phyloP scores from a whole-genome alignment of 1,140 invertebrate genomes.

The Phocides pigmalion region DNA sequence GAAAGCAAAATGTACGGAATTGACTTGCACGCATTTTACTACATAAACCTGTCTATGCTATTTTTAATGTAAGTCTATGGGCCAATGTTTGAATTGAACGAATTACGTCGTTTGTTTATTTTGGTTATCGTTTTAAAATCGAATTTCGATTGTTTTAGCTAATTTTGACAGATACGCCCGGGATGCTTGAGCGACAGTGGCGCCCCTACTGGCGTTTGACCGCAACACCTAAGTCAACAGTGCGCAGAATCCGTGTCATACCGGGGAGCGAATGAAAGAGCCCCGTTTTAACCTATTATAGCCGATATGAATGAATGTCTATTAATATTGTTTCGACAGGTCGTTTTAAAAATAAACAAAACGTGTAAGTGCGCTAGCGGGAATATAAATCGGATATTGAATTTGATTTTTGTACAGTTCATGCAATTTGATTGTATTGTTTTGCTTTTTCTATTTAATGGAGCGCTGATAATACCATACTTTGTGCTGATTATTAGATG shows the following conservation, averaged over 20 bases:
- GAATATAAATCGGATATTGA: slow-evolving; percentile 1
- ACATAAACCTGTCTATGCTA: not conserved
- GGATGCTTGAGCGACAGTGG: slow-evolving; percentile 58
- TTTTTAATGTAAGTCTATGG: not conserved
- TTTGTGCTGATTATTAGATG: too few relatives aligned
- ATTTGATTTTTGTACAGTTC: slow-evolving; percentile 1
- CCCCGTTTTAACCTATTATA: slow-evolving; percentile 12
- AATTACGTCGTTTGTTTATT: slow-evolving; percentile 2
- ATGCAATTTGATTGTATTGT: not conserved
- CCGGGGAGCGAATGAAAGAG: slow-evolving; percentile 15
- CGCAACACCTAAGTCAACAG: slow-evolving; percentile 32
- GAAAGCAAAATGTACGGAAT: slow-evolving; percentile 37
- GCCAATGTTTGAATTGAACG: not conserved
- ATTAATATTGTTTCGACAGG: slow-evolving; percentile 16
- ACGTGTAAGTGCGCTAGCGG: not conserved
- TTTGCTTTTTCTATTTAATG: too few relatives aligned
- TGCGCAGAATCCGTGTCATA: slow-evolving; percentile 59
- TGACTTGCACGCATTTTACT: not conserved
- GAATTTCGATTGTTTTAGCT: slow-evolving; percentile 38
- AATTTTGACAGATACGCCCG: slow-evolving; percentile 74
- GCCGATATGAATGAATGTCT: slow-evolving; percentile 8
- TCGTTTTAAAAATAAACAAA: slow-evolving; percentile 16
- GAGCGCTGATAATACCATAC: too few relatives aligned
- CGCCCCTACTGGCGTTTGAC: slow-evolving; percentile 67
- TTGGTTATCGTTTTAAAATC: slow-evolving; percentile 16